Evolutionary conservation across 2,113 vertebrate species (phyloP).

Genomic region (Hoplias malabaricus): DNA sequence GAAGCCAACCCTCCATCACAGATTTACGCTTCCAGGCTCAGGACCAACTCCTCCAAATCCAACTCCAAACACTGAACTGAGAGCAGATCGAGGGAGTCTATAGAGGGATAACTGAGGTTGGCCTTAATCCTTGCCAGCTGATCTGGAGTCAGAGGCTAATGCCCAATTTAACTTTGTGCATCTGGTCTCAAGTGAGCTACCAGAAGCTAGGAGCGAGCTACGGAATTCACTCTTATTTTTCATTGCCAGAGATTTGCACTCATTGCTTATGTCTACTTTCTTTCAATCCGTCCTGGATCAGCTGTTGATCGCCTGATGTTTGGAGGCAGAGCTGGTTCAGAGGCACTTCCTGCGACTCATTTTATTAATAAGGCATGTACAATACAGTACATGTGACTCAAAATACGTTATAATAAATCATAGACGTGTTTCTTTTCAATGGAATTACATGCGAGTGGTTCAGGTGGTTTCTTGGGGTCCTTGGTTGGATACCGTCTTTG

Average conservation of each 20-base stretch:
- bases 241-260: background rate
- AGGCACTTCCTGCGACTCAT: too few species aligned
- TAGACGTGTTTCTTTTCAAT: too few species aligned
- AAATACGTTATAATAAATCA: too few species aligned
- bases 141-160: background rate
- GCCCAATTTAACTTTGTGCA: background rate
- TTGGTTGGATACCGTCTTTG: too few species aligned
- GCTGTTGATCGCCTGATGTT: background rate
- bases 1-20: background rate
- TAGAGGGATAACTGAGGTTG: background rate
- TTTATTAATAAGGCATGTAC: too few species aligned
- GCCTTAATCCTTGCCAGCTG: background rate
- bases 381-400: too few species aligned
- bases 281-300: background rate
- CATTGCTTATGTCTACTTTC: background rate
- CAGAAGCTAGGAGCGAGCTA: background rate
- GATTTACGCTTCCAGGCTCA: slow-evolving; percentile 12
- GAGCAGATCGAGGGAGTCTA: background rate
- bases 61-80: slow-evolving; percentile 4
- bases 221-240: background rate
- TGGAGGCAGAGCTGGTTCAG: background rate
- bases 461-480: too few species aligned
- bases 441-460: too few species aligned
- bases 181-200: background rate
- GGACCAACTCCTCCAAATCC: slow-evolving; percentile 2